Evolutionary conservation across 2,888 invertebrate genomes (phyloP), one percentile per base, ranked within the genome.

Genomic region (Ellobium chinense): DNA sequence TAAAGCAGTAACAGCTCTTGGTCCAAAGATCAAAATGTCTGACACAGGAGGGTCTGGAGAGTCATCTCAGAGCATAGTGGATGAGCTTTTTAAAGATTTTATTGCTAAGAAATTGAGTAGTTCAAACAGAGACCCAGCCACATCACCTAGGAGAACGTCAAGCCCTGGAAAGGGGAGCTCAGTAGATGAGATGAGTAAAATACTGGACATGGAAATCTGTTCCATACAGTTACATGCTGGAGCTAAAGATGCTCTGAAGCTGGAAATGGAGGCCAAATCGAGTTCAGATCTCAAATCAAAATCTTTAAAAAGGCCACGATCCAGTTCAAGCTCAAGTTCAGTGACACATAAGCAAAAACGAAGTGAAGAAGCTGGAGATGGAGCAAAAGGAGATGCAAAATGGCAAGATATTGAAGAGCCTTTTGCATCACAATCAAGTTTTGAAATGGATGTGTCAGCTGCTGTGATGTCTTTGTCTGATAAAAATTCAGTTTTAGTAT

Each of bases 51-150:
- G 37, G 58, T 24, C 62, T 18, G 31, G 60, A 46, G 31, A 69
- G 54, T 78, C 78, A 34, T 72, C 72, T 63, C 80, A 75, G 54
- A 68, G 70, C 54, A 86, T 88, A 78, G 90, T 90, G 54, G 89
- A 89, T 83, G 87, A 90, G 73, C 83, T 90, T 46, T 90, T 90
- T 78, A 88, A 89, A 82, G 89, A 89, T 70, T 89, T 89, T 66
- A 83, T 89, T 68, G 85, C 89, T 7, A 77, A 85, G 12, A 90
- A 89, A 78, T 80, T 88, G 66, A 85, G 84, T 60, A 73, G 66
- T 29, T 82, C 84, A n/a, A 36, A 68, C 7, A 62, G 63, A 21
- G 72, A 37, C 14, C 31, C 60, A 58, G 79, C 63, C 27, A 70
- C 60, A 3, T 68, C 73, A 34, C 56, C 62, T 24, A 75, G 82